phyloP scores from a whole-genome alignment of 30 jellyfish, hydroid and myxozoan species.

The Aurelia aurita region DNA sequence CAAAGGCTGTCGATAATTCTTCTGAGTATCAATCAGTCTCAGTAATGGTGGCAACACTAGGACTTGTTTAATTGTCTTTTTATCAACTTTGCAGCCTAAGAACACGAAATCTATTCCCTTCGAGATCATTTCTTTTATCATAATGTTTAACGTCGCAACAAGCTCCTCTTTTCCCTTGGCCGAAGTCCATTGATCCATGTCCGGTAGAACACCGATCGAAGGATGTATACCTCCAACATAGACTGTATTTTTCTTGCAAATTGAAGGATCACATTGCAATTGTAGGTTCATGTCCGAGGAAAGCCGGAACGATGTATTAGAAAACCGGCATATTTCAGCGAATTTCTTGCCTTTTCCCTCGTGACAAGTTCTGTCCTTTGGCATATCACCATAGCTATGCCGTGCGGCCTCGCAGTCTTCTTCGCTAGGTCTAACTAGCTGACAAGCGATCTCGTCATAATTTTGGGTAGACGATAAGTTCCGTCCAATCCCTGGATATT shows the following conservation, averaged over 20 bases:
- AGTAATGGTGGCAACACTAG: slow-evolving; percentile 86
- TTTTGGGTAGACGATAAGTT: slow-evolving; percentile 5
- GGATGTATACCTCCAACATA: slow-evolving; percentile 71
- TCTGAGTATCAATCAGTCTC: slow-evolving; percentile 17
- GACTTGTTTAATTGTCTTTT: slow-evolving; percentile 78
- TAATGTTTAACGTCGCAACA: slow-evolving; percentile 31
- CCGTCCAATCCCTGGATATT: slow-evolving; percentile 54
- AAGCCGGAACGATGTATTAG: slow-evolving; percentile 63
- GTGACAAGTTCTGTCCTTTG: slow-evolving; percentile 72
- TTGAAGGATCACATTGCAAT: slow-evolving; percentile 71
- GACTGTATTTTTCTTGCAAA: slow-evolving; percentile 69
- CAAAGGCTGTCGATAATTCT: slow-evolving; percentile 16
- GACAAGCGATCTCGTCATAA: slow-evolving; percentile 47
- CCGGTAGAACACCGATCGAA: slow-evolving; percentile 67
- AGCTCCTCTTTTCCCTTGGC: slow-evolving; percentile 73
- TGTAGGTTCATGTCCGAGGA: slow-evolving; percentile 55
- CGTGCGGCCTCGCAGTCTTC: slow-evolving; percentile 78
- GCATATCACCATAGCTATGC: slow-evolving; percentile 65
- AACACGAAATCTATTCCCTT: slow-evolving; percentile 75
- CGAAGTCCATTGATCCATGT: slow-evolving; percentile 74
- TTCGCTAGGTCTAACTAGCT: slow-evolving; percentile 45
- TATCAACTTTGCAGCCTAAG: slow-evolving; percentile 73
- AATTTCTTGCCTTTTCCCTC: slow-evolving; percentile 39
- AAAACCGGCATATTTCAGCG: slow-evolving; percentile 77
- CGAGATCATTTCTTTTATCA: slow-evolving; percentile 46